A percentile compares a stretch with the other conserved stretches of the same genome.
Evolutionary conservation across 2,888 invertebrate species (phyloP).

Genomic region (Apotomis turbidana): DNA sequence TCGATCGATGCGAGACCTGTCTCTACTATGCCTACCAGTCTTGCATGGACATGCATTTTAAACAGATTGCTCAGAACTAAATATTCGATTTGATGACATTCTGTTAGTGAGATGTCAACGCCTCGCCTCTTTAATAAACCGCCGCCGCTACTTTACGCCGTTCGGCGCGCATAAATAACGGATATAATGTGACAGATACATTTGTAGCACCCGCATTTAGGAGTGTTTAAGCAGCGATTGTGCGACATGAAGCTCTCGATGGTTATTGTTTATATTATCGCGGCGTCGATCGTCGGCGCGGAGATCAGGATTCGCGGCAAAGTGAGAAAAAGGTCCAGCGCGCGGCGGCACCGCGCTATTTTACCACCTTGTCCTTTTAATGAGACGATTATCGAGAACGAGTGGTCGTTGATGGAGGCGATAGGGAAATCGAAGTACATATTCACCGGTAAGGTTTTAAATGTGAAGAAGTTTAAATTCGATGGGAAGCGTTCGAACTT

Average conservation of each 20-base stretch:
- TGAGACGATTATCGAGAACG: slow-evolving; percentile 79
- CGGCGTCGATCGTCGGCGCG: slow-evolving; percentile 70
- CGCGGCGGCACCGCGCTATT: slow-evolving; percentile 72
- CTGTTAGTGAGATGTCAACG: slow-evolving; percentile 76
- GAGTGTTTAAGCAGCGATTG: slow-evolving; percentile 67
- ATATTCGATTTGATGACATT: slow-evolving; percentile 68
- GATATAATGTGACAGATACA: slow-evolving; percentile 80
- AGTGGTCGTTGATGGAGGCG: slow-evolving; percentile 79
- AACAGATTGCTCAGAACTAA: slow-evolving; percentile 59
- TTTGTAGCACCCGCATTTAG: slow-evolving; percentile 67
- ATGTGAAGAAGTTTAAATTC: slow-evolving; percentile 71
- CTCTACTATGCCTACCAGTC: slow-evolving; percentile 52
- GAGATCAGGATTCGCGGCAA: slow-evolving; percentile 78
- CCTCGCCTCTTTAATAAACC: slow-evolving; percentile 69
- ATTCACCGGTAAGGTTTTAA: slow-evolving; percentile 81
- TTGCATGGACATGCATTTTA: slow-evolving; percentile 53
- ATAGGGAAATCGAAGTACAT: slow-evolving; percentile 79
- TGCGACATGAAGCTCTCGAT: slow-evolving; percentile 72
- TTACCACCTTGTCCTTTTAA: slow-evolving; percentile 79
- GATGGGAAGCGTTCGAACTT: slow-evolving; percentile 70
- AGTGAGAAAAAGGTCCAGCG: slow-evolving; percentile 75
- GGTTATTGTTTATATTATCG: slow-evolving; percentile 77
- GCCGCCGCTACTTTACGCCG: slow-evolving; percentile 67
- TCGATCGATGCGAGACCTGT: slow-evolving; percentile 54
- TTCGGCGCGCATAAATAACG: slow-evolving; percentile 72